A percentile compares a stretch with the other conserved stretches of the same genome.
Conservation (phyloP, 2,888 invertebrate species). For the Dynastes grantii region DNA sequence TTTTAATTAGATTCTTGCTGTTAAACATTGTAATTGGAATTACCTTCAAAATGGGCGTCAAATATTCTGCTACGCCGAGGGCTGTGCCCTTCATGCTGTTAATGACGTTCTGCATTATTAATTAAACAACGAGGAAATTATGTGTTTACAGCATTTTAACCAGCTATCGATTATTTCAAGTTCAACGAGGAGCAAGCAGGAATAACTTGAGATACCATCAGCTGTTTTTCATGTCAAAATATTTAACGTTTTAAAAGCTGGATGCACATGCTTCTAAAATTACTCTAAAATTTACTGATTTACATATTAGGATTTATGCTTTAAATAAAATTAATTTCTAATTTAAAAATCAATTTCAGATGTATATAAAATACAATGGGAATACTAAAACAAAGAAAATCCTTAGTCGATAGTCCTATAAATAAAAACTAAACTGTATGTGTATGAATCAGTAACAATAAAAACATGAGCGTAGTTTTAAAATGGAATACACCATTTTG, state of each 20-base stretch:
- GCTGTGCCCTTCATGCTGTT: conserved; percentile 97
- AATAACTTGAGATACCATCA: conserved; percentile 29
- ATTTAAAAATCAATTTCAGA: neutral
- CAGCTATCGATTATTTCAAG: conserved; percentile 42
- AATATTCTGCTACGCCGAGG: conserved; percentile 94
- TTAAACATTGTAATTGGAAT: conserved; percentile 47
- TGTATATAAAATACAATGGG: neutral
- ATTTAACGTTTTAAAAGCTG: conserved; percentile 3
- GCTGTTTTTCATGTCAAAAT: conserved; percentile 42
- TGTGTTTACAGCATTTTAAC: conserved; percentile 29
- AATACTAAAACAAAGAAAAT: too few relatives aligned
- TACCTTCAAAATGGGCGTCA: conserved; percentile 97
- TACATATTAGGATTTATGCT: neutral
- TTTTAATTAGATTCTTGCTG: neutral
- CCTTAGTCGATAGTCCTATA: too few relatives aligned
- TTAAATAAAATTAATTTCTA: too few relatives aligned
- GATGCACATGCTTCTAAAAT: neutral
- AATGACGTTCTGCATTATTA: conserved; percentile 93
- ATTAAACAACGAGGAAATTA: neutral
- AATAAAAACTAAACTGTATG: too few relatives aligned
- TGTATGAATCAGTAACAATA: too few relatives aligned
- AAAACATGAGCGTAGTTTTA: too few relatives aligned
- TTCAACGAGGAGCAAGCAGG: neutral
- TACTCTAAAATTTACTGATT: neutral
- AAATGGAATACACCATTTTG: too few relatives aligned